Percentiles rank a stretch among this genome's conserved stretches.
Conservation (phyloP, 2,888 invertebrate species). For the Encarsia formosa region DNA sequence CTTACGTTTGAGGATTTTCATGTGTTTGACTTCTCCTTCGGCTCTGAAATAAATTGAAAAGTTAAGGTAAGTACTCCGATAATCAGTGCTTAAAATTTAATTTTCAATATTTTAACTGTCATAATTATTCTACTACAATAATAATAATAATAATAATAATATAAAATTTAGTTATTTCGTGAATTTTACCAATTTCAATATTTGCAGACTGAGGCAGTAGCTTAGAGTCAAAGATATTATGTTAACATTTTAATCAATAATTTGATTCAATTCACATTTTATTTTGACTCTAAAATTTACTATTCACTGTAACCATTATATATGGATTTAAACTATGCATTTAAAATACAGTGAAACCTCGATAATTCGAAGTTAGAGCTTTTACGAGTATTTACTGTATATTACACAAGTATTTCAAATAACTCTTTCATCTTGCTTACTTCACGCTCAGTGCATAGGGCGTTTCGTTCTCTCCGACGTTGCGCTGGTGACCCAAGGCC, state of each 20-base stretch:
- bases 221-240: no score
- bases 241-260: no score
- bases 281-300: no score
- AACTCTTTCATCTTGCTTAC: conserved; percentile 60
- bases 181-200: background rate
- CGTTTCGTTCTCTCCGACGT: conserved; percentile 63
- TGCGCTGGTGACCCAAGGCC: conserved; percentile 60
- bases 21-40: conserved; percentile 86
- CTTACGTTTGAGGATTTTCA: conserved; percentile 79
- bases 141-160: conserved; percentile 6
- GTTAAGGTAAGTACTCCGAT: conserved; percentile 5
- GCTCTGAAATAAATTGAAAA: conserved; percentile 57
- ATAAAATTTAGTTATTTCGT: conserved; percentile 2
- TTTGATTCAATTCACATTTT: no score
- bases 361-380: no score
- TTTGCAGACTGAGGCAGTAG: no score
- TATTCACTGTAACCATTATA: no score
- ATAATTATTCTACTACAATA: background rate
- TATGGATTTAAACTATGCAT: conserved; percentile 3
- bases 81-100: conserved; percentile 8
- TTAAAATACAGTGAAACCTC: background rate
- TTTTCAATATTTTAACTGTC: no score
- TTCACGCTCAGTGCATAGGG: conserved; percentile 81
- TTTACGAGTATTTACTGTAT: no score
- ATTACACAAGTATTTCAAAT: no score